Evolutionary conservation across 2,113 vertebrate genomes (phyloP).

Genomic region (Hassar affinis): DNA sequence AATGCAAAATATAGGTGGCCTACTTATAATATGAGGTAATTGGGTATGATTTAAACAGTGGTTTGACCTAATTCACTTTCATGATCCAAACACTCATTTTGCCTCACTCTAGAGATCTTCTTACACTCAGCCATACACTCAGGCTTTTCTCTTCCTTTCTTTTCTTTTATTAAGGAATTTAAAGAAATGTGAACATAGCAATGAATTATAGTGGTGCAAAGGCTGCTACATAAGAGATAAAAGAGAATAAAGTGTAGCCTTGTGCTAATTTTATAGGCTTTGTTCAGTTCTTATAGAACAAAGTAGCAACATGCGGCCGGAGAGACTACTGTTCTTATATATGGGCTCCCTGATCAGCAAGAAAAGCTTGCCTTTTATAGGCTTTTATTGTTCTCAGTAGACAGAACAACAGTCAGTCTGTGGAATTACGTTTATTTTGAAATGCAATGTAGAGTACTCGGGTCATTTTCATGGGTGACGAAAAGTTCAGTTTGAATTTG

Average conservation of each 20-base stretch:
- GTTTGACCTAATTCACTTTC: constrained; percentile 15
- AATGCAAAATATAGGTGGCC: constrained; percentile 6
- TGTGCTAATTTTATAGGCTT: constrained; percentile 15
- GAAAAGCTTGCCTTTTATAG: background rate
- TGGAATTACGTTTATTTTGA: background rate
- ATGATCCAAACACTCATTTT: background rate
- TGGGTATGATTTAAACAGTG: background rate
- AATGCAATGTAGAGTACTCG: background rate
- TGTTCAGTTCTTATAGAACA: background rate
- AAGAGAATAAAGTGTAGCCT: background rate
- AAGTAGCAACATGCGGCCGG: background rate
- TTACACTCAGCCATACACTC: no score
- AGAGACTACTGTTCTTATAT: background rate
- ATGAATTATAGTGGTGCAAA: background rate
- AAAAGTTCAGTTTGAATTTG: background rate
- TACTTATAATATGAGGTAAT: constrained; percentile 11
- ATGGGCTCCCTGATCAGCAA: background rate
- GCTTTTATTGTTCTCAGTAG: background rate
- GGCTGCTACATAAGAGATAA: background rate
- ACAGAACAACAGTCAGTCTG: background rate
- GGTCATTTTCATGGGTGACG: background rate
- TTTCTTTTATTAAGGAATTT: constrained; percentile 1
- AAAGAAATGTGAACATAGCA: background rate
- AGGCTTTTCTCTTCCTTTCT: background rate
- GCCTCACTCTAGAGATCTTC: background rate